Percentiles rank a stretch among this genome's conserved stretches.
phyloP scores from a whole-genome alignment of 2,888 invertebrate genomes.

The Drosophila nigritarsus region DNA sequence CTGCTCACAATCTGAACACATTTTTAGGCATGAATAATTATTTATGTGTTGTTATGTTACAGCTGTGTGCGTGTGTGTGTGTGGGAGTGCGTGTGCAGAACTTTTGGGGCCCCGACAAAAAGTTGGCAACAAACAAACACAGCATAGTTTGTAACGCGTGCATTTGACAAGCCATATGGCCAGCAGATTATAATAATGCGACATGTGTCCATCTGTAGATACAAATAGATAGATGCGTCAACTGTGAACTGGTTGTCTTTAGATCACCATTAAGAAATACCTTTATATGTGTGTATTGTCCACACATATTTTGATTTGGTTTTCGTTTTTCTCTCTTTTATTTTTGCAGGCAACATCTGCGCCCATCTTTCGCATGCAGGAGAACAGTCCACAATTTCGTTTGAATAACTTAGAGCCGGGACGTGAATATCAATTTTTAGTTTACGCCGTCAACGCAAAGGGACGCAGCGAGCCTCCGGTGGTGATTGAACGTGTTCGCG shows the following conservation, averaged over 20 bases:
- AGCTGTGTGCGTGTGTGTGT: not conserved
- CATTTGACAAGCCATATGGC: conserved; percentile 53
- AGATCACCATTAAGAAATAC: conserved; percentile 18
- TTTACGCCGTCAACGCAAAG: conserved; percentile 93
- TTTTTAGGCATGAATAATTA: conserved; percentile 81
- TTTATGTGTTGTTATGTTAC: conserved; percentile 57
- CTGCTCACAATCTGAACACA: conserved; percentile 32
- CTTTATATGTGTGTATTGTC: not conserved
- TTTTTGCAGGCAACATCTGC: conserved; percentile 86
- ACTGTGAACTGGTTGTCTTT: conserved; percentile 44
- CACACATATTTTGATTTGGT: conserved; percentile 7
- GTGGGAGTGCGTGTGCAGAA: conserved; percentile 18
- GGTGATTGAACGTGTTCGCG: conserved; percentile 87
- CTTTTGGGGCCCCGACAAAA: conserved; percentile 24
- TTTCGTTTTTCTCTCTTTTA: conserved; percentile 4
- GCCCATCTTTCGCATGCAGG: conserved; percentile 88
- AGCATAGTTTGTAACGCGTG: conserved; percentile 51
- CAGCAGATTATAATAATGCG: conserved; percentile 54
- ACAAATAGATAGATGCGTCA: conserved; percentile 17
- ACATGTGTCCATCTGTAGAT: conserved; percentile 22
- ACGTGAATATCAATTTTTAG: conserved; percentile 90
- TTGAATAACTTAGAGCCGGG: conserved; percentile 91
- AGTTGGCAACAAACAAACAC: conserved; percentile 49
- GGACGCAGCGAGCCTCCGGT: conserved; percentile 92
- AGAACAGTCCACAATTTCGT: conserved; percentile 89